Conservation (phyloP, 2,113 vertebrate genomes). For the Athene noctua region DNA sequence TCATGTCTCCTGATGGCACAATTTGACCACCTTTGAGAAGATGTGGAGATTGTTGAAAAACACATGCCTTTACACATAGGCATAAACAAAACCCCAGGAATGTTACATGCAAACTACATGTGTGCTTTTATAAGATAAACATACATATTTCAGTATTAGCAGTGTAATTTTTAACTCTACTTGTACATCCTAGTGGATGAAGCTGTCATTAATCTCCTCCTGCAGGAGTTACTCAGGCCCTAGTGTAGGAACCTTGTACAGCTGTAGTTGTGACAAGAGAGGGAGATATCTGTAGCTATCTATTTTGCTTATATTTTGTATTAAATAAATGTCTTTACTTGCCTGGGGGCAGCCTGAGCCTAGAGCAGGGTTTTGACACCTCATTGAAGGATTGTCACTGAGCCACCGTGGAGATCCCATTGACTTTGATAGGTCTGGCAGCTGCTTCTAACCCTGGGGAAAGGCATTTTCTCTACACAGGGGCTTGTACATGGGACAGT, state of each 20-base stretch:
- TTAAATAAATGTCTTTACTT: neutral
- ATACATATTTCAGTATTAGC: neutral
- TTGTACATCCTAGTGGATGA: neutral
- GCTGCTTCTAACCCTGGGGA: neutral
- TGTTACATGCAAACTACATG: neutral
- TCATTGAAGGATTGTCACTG: neutral
- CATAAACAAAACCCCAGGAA: neutral
- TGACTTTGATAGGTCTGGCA: neutral
- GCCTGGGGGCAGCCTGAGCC: neutral
- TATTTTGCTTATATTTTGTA: neutral
- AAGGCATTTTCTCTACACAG: neutral
- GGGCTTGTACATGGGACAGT: neutral
- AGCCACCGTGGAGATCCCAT: neutral
- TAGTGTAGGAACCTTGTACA: neutral
- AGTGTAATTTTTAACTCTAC: neutral
- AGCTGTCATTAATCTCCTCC: neutral
- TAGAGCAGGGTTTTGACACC: neutral
- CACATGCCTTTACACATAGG: neutral
- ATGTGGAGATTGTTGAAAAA: neutral
- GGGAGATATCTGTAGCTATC: neutral
- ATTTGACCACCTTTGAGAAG: neutral
- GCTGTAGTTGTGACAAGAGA: neutral
- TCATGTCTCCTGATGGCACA: neutral
- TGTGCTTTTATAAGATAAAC: neutral
- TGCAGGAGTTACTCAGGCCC: neutral